A percentile compares a stretch with the other conserved stretches of the same genome.
Evolutionary conservation across 2,113 vertebrate genomes (phyloP).

Genomic region (Caretta caretta): DNA sequence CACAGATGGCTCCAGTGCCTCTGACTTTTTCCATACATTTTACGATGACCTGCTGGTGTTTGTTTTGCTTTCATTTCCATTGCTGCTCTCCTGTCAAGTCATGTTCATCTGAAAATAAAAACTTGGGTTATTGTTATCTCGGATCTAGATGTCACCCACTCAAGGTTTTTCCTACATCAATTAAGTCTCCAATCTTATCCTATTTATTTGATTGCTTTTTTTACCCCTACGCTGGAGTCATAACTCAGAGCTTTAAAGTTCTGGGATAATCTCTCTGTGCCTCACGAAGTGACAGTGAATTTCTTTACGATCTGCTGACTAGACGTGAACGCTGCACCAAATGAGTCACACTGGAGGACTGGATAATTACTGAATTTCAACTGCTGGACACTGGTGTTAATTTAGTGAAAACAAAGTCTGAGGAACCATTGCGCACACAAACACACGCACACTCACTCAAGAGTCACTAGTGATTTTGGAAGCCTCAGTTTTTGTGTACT

Average conservation of each 20-base stretch:
- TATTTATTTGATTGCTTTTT: background rate
- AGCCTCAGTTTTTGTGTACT: accelerated
- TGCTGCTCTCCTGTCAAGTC: background rate
- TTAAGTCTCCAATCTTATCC: conserved; percentile 11
- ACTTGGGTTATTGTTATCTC: background rate
- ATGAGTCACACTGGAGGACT: background rate
- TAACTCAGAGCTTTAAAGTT: conserved; percentile 1
- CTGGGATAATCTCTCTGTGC: conserved; percentile 44
- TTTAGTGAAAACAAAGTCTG: background rate
- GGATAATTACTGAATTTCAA: background rate
- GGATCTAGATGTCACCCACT: background rate
- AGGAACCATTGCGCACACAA: background rate
- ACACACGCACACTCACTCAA: accelerated
- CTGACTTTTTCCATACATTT: background rate
- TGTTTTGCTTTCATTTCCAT: conserved; percentile 13
- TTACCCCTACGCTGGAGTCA: background rate
- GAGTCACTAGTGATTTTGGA: accelerated
- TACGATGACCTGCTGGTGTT: background rate
- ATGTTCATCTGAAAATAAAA: background rate
- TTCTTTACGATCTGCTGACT: conserved; percentile 18
- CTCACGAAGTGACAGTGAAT: conserved; percentile 18
- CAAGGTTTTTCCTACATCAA: background rate
- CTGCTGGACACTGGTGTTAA: background rate
- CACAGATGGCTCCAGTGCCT: background rate
- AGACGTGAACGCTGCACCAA: background rate